Base-by-base conservation (phyloP, 2,113 vertebrate genomes). In the Rattus norvegicus region DNA sequence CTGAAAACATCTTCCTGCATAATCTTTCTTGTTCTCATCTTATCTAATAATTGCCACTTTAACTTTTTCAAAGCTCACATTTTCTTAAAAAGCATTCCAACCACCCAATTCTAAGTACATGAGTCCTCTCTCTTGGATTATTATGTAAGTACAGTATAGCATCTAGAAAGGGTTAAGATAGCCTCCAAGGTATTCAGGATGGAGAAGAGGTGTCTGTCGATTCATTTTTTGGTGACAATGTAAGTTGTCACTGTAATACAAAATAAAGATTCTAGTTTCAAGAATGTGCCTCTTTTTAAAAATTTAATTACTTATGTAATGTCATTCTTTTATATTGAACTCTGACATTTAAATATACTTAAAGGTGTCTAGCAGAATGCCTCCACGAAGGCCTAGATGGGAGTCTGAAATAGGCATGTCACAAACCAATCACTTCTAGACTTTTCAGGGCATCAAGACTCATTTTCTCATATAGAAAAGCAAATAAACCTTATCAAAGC, bases 401-500 rank as follows among this genome's bases (percentile, higher is more conserved):
- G 54, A 72, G 6, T 88, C 47, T 92, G 49, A 59, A 97, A 95
- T 26, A 86, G 43, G 43, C 1, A 69, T 67, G 93, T 96, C 84
- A 94, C 86, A 95, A 93, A 75, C 75, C 94, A 94, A 93, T 94
- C 91, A 83, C 43, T 95, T 93, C 90, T 83, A 47, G 80, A 92
- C 59, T 94, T 94, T 92, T 90, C 80, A 92, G 85, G 83, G 49
- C 67, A 79, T 91, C 49, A 17, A 7, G 6, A 75, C 49, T 94
- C 95, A 96, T 97, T 97, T 97, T 94, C 96, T 97, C 96, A 96
- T 93, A 96, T 49, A 92, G 85, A 92, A 97, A 96, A 95, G 81
- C 95, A 98, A 97, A 97, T 87, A 97, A 95, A 47, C 28, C 69
- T 92, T 89, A 75, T 77, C 83, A 94, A 97, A 96, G 67, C 61